Conservation (phyloP, 1,140 invertebrate species). For the Nautilus pompilius region DNA sequence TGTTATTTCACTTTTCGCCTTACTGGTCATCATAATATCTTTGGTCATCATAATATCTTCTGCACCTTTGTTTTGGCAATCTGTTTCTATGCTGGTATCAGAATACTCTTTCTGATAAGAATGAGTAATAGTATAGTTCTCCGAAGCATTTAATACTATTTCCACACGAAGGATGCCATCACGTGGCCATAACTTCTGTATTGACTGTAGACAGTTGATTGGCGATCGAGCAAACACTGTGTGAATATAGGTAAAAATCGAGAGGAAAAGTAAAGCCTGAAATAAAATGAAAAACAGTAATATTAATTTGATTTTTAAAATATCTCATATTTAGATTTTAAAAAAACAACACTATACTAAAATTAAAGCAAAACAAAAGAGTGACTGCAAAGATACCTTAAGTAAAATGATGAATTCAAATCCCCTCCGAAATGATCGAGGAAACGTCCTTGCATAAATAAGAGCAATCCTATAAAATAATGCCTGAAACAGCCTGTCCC, state of each 20-base stretch:
- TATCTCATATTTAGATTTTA: too few species aligned
- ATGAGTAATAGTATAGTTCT: slow-evolving; percentile 50
- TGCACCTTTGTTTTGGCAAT: background rate
- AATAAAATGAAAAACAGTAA: slow-evolving; percentile 42
- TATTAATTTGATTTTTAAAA: too few species aligned
- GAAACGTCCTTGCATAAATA: too few species aligned
- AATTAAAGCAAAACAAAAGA: too few species aligned
- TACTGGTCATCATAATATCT: background rate
- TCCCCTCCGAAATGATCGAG: too few species aligned
- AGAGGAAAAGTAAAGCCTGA: slow-evolving; percentile 82
- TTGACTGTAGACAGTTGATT: slow-evolving; percentile 87
- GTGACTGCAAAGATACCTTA: too few species aligned
- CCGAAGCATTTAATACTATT: slow-evolving; percentile 72
- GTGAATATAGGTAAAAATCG: slow-evolving; percentile 92
- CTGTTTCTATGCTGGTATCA: slow-evolving; percentile 22
- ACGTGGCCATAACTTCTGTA: slow-evolving; percentile 85
- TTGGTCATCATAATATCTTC: background rate
- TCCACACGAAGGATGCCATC: slow-evolving; percentile 96
- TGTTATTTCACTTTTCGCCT: background rate
- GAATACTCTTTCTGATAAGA: slow-evolving; percentile 55
- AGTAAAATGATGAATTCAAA: too few species aligned
- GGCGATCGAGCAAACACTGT: slow-evolving; percentile 88
- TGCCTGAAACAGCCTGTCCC: too few species aligned
- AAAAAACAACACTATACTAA: too few species aligned
- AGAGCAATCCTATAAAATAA: too few species aligned